These are phyloP conservation scores for Sceloporus tristichus DNA, from an alignment of 2,113 vertebrate species.

Conservation along the genomic window DNA sequence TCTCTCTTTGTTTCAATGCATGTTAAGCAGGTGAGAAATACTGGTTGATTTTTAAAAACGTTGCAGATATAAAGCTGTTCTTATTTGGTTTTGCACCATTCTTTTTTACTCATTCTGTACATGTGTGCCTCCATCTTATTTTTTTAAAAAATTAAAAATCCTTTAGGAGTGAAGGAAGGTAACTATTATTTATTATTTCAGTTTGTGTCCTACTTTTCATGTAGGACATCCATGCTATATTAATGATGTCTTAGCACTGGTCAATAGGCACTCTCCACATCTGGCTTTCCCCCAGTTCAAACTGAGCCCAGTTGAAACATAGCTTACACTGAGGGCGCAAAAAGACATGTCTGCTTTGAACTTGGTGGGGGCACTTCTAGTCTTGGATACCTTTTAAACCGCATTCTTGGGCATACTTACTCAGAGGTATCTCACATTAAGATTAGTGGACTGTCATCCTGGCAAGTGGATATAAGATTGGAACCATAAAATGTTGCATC, in stretches of 20 bases:
- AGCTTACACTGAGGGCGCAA: background rate
- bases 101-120: too few species aligned
- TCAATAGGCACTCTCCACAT: background rate
- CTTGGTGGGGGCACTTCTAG: background rate
- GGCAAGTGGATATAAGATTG: background rate
- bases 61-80: too few species aligned
- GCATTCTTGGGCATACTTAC: background rate
- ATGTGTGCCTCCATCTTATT: too few species aligned
- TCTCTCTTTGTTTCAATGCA: too few species aligned
- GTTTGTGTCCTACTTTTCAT: background rate
- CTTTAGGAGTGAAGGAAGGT: background rate
- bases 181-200: background rate
- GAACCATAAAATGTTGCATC: too few species aligned
- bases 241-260: background rate
- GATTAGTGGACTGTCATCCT: background rate
- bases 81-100: too few species aligned
- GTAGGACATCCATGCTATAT: background rate
- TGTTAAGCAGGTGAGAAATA: too few species aligned
- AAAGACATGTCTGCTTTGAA: background rate
- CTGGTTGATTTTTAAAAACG: too few species aligned
- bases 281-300: background rate
- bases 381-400: background rate
- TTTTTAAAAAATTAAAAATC: too few species aligned
- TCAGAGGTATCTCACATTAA: too few species aligned
- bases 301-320: background rate